Base-by-base conservation (phyloP, 2,113 vertebrate genomes). In the Tinamus guttatus region DNA sequence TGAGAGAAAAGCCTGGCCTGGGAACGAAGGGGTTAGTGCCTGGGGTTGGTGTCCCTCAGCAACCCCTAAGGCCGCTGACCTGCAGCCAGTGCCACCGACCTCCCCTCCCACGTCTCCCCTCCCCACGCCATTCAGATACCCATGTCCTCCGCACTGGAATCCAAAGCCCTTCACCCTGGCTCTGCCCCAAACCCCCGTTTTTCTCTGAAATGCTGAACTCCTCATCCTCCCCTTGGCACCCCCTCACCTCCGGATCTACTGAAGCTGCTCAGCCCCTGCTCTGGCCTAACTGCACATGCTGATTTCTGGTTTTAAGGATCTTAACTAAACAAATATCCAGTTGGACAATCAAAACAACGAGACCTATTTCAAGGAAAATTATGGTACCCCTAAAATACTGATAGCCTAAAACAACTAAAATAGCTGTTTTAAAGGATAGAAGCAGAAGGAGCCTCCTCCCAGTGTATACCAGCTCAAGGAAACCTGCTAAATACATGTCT, bases 121-220 rank as follows among this genome's bases (percentile, higher is more conserved):
- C 11, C 63, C 30, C 47, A 40, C 15, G 22, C 79, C 30, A 41
- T 15, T 16, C 34, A 58, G 0, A 0, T 1, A 43, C 5, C 34
- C 38, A 47, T 0, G 1, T 30, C 24, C 28, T 43, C 45, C 13
- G 45, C 1, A 0, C 11, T 30, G 27, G 27, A 21, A 62, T 3
- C 40, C 78, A 74, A 56, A 20, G 49, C 7, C 30, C 62, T 51
- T 56, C 11, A 16, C 28, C 16, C 54, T 32, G 54, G 30, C 54
- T 32, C 54, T 58, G 54, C 54, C 54, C 54, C 28, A 32, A 56
- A 30, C 17, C 17, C 30, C 54, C 9, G 18, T 58, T 32, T 58
- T 58, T 28, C 54, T 58, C 54, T 18, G 30, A 32, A 58, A 32
- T 32, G 54, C 54, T 28, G 17, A 56, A 56, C 54, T 56, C 28